Conservation (phyloP, 1,140 invertebrate species). For the Potamilus streckersoni region DNA sequence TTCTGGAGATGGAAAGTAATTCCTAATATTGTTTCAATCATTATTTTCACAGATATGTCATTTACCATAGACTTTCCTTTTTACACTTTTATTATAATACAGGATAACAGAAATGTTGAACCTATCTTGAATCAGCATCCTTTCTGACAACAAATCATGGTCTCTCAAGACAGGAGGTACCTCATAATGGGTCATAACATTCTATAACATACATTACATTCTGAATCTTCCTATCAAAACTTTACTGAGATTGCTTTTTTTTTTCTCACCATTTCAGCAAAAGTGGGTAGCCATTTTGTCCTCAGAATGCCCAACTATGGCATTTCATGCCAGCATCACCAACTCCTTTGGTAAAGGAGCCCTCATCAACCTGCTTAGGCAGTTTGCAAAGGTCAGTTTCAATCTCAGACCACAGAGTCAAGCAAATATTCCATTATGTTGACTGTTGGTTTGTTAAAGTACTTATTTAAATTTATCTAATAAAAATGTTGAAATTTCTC, state of each 20-base stretch:
- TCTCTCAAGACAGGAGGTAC: no score
- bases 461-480: neutral
- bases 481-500: neutral
- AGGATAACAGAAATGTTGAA: no score
- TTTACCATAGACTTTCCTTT: no score
- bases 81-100: no score
- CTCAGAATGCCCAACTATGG: conserved; percentile 95
- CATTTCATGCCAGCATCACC: conserved; percentile 97
- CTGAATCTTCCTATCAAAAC: neutral
- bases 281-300: conserved; percentile 94
- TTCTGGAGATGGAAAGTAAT: no score
- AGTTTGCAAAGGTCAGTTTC: conserved; percentile 86
- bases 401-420: neutral
- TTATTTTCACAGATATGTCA: no score
- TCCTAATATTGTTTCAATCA: no score
- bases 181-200: neutral
- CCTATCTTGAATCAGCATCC: no score
- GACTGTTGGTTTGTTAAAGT: neutral
- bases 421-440: neutral
- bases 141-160: no score
- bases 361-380: conserved; percentile 94
- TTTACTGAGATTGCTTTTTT: neutral
- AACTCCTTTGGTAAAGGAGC: conserved; percentile 99
- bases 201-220: neutral
- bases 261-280: conserved; percentile 64